Evolutionary conservation across 2,888 invertebrate genomes (phyloP).

Genomic region (Torymus tubicola): DNA sequence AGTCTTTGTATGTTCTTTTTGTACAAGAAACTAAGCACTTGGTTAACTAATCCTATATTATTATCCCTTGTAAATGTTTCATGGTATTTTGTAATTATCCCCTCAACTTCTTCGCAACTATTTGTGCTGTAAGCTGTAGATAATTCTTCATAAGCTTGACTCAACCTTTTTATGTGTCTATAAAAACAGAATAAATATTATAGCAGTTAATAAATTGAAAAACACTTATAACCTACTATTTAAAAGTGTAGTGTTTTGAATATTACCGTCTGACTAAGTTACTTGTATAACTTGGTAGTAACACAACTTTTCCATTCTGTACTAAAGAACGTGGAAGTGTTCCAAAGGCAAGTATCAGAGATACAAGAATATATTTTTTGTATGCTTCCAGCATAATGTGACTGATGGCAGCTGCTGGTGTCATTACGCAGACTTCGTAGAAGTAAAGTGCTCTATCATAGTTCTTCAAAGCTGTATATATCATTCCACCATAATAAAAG

Average conservation of each 20-base stretch:
- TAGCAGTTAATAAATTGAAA: background rate
- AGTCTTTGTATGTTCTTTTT: constrained; percentile 97
- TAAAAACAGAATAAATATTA: constrained; percentile 5
- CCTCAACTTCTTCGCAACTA: constrained; percentile 84
- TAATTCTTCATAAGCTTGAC: constrained; percentile 92
- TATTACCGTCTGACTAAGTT: constrained; percentile 84
- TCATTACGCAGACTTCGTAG: constrained; percentile 96
- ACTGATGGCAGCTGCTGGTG: constrained; percentile 95
- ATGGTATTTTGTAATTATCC: constrained; percentile 85
- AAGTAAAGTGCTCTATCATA: constrained; percentile 95
- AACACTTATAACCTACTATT: background rate
- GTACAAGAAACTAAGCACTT: constrained; percentile 92
- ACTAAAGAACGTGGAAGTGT: too few species aligned
- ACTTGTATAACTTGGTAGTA: constrained; percentile 93
- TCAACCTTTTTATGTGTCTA: constrained; percentile 89
- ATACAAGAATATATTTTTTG: constrained; percentile 96
- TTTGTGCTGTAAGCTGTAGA: constrained; percentile 88
- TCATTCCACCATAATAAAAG: constrained; percentile 99
- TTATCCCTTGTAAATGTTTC: constrained; percentile 88
- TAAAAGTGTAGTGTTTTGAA: background rate
- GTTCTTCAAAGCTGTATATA: constrained; percentile 94
- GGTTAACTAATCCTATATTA: constrained; percentile 87
- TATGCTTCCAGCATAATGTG: constrained; percentile 98
- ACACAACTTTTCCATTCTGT: constrained; percentile 88
- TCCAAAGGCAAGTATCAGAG: constrained; percentile 82